phyloP scores from a whole-genome alignment of 2,113 vertebrate species.

The Labrus mixtus region DNA sequence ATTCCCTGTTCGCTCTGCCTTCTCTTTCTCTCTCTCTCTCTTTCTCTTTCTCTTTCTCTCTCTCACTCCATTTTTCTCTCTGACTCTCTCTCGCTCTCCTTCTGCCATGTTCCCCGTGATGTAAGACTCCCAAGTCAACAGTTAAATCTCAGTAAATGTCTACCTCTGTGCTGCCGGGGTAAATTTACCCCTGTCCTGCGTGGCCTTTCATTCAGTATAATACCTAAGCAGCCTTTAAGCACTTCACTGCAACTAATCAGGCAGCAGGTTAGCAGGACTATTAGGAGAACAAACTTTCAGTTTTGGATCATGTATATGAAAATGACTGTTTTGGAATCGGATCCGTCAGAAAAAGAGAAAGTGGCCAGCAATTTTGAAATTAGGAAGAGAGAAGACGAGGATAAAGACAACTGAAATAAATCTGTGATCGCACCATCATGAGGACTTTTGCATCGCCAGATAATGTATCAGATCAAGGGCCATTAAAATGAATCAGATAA shows the following conservation, averaged over 20 bases:
- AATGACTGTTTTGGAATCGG: too few species aligned
- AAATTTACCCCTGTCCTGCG: conserved; percentile 35
- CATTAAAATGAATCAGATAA: too few species aligned
- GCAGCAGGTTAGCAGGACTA: background rate
- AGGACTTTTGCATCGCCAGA: background rate
- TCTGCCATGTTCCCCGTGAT: conserved; percentile 52
- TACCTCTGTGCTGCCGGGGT: conserved; percentile 32
- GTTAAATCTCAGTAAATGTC: conserved; percentile 66
- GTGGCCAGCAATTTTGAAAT: background rate
- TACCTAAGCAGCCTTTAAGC: conserved; percentile 30
- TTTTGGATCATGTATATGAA: background rate
- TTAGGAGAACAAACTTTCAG: background rate
- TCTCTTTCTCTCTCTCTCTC: background rate
- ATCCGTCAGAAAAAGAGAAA: background rate
- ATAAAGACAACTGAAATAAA: background rate
- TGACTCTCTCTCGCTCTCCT: background rate
- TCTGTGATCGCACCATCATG: conserved; percentile 10
- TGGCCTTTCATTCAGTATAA: conserved; percentile 37
- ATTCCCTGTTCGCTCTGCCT: conserved; percentile 30
- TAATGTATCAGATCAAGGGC: background rate
- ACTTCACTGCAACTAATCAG: conserved; percentile 47
- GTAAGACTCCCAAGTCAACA: conserved; percentile 57
- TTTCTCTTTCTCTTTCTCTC: background rate
- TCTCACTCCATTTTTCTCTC: background rate
- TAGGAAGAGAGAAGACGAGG: background rate